phyloP scores from a whole-genome alignment of 1,140 invertebrate genomes.

The Neuroterus valhalla region DNA sequence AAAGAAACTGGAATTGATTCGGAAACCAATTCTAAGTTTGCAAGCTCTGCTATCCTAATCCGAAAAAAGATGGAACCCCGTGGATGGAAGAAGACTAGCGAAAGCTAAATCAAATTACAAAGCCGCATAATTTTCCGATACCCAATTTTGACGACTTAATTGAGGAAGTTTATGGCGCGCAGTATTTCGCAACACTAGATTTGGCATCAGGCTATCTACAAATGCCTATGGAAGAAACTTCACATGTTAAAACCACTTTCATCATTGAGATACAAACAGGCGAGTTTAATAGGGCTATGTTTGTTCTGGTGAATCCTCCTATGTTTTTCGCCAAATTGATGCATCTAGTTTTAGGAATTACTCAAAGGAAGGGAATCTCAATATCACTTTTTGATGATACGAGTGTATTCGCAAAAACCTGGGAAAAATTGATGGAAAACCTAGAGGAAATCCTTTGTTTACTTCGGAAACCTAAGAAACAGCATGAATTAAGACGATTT shows the following conservation, averaged over 20 bases:
- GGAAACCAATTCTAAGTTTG: neutral
- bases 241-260: slow-evolving; percentile 31
- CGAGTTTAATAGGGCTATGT: slow-evolving; percentile 40
- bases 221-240: neutral
- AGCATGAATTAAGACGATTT: too few relatives aligned
- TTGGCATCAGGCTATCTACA: neutral
- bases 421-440: slow-evolving; percentile 38
- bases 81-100: too few relatives aligned
- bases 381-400: slow-evolving; percentile 42
- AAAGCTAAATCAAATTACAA: neutral
- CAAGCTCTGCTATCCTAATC: neutral
- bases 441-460: too few relatives aligned
- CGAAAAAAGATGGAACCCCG: neutral
- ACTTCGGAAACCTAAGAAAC: too few relatives aligned
- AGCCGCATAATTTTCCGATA: neutral
- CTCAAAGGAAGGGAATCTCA: slow-evolving; percentile 31
- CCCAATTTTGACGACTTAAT: neutral
- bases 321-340: slow-evolving; percentile 42
- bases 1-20: neutral
- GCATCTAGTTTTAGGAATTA: slow-evolving; percentile 31
- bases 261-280: slow-evolving; percentile 42
- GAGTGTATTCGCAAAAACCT: too few relatives aligned
- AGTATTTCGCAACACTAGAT: too few relatives aligned
- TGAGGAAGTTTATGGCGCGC: neutral
- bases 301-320: slow-evolving; percentile 41